Evolutionary conservation across 2,797 vertebrate genomes (phyloP).

Genomic region (Echiichthys vipera): DNA sequence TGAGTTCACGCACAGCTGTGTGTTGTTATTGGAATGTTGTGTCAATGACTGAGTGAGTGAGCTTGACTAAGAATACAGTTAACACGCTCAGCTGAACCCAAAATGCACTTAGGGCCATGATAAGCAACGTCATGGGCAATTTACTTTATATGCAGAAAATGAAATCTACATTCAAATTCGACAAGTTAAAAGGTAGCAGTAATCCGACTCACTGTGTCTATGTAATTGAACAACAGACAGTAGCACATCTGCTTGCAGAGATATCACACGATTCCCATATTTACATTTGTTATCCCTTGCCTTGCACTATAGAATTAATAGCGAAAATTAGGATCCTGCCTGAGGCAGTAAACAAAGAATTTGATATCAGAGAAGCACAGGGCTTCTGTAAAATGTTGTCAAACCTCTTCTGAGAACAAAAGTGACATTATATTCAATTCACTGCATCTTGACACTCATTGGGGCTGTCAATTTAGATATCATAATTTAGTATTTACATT

Average conservation of each 20-base stretch:
- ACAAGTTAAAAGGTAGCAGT: slow-evolving; percentile 73
- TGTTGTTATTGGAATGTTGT: slow-evolving; percentile 40
- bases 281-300: slow-evolving; percentile 69
- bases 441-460: slow-evolving; percentile 33
- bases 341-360: slow-evolving; percentile 61
- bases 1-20: slow-evolving; percentile 2
- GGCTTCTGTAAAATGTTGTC: slow-evolving; percentile 54
- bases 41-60: slow-evolving; percentile 48
- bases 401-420: slow-evolving; percentile 48
- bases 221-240: slow-evolving; percentile 70
- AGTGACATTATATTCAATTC: slow-evolving; percentile 54
- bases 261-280: slow-evolving; percentile 68
- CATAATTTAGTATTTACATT: slow-evolving; percentile 11
- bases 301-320: slow-evolving; percentile 67
- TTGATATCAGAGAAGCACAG: slow-evolving; percentile 46
- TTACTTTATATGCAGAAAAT: slow-evolving; percentile 70
- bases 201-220: slow-evolving; percentile 61
- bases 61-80: slow-evolving; percentile 59
- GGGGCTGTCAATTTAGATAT: slow-evolving; percentile 19
- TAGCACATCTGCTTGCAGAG: slow-evolving; percentile 66
- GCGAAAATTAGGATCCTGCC: slow-evolving; percentile 64
- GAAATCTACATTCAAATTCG: slow-evolving; percentile 71
- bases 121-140: slow-evolving; percentile 69
- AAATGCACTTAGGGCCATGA: slow-evolving; percentile 61
- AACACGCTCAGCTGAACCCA: slow-evolving; percentile 62